Base-by-base conservation (phyloP, 1,140 invertebrate genomes). In the Atta texana region DNA sequence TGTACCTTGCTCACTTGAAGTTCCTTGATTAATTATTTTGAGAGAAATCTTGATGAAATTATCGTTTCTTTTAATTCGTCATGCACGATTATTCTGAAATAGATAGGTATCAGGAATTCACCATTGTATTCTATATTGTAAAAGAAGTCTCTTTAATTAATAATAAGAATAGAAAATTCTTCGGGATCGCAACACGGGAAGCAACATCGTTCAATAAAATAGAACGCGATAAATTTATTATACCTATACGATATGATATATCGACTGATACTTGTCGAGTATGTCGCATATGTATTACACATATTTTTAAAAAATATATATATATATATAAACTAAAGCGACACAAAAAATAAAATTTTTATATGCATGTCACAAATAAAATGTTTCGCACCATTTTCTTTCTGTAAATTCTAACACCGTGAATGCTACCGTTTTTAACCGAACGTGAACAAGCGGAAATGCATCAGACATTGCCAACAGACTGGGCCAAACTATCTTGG, bases 11-110 rank as follows among this genome's bases (percentile, higher is more conserved):
- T 75, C 80, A 75, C 44, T 84, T n/a, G 55, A 74, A 84, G 57
- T 75, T 31, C 2, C 80, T 84, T 84, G 80, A 84, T 75, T 84
- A 84, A 84, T 84, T 84, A 84, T 84, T 75, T 75, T 61, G n/a
- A 74, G 10, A 75, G 18, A 51, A 63, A 75, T 74, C 28, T 12
- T 28, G 39, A 24, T 74, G 3, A 82, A 39, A 82, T 82, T 82
- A 61, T 82, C 24, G 24, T 75, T 49, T 14, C 39, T 28, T 16
- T n/a, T 24, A 14, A 31, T 84, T 63, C 28, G 39, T 72, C 18
- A 44, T 34, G 12, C 18, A n/a, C 49, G 6, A 49, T 84, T 84
- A 74, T 61, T 12, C 51, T 34, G 24, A 51, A 68, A n/a, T 1
- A 80, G 21, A 24, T 14, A 44, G 8, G 61, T 24, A 6, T 84